Percentiles rank a stretch among this genome's conserved stretches.
These are phyloP conservation scores for Drosophila melanica DNA, from an alignment of 1,140 invertebrate species.

Conservation along the genomic window DNA sequence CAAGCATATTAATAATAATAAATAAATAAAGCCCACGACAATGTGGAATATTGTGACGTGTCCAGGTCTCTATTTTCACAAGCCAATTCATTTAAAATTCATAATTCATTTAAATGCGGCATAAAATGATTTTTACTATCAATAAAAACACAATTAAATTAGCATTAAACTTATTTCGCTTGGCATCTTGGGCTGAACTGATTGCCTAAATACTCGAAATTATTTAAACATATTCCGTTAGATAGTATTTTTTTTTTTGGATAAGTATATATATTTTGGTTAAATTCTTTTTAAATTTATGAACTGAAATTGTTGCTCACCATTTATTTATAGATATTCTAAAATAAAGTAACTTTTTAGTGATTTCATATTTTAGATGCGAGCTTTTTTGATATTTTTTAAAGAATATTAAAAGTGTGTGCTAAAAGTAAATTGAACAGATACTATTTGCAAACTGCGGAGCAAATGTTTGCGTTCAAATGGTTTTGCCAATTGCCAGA, in stretches of 20 bases:
- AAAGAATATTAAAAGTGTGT: too few species aligned
- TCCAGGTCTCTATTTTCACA: conserved; percentile 14
- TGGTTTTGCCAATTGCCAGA: not conserved
- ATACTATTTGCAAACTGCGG: too few species aligned
- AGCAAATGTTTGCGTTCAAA: not conserved
- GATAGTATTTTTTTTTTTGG: not conserved
- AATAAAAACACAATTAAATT: conserved; percentile 83
- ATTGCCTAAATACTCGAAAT: conserved; percentile 41
- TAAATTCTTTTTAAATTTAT: not conserved
- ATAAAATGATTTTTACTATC: conserved; percentile 80
- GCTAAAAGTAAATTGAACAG: too few species aligned
- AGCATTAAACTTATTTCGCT: conserved; percentile 77
- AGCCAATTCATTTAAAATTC: conserved; percentile 80
- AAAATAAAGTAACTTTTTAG: not conserved
- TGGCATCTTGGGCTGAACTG: conserved; percentile 3
- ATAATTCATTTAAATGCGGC: conserved; percentile 79
- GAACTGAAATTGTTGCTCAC: not conserved
- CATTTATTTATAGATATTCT: not conserved
- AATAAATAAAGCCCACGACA: conserved; percentile 12
- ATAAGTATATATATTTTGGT: not conserved
- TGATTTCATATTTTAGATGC: not conserved
- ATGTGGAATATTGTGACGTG: conserved; percentile 20
- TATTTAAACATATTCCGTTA: conserved; percentile 61
- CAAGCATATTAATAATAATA: not conserved
- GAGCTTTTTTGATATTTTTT: not conserved